Base-by-base conservation (phyloP, 2,888 invertebrate genomes). In the Halictus ligatus region DNA sequence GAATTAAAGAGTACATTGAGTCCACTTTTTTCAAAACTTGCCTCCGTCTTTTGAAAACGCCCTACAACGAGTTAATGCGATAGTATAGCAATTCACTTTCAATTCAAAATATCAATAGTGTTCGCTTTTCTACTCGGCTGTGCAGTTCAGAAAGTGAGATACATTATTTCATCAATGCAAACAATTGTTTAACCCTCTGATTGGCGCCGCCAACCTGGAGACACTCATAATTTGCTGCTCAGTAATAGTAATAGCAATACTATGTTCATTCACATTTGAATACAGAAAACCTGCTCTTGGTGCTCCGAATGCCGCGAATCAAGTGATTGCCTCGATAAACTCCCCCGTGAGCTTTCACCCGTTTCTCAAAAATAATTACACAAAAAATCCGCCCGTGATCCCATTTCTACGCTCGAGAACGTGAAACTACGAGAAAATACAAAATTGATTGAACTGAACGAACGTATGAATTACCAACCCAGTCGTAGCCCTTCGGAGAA, bases 171-270 rank as follows among this genome's bases (percentile, higher is more conserved):
- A n/a, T n/a, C 58, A 58, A n/a, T 58, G n/a, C 12, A n/a, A n/a
- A 58, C n/a, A 12, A 58, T n/a, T 58, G 21, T 58, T 58, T 58
- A 58, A n/a, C 12, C 58, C 4, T n/a, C 10, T 21, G n/a, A 4
- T 58, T n/a, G n/a, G 12, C 58, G 12, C 58, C n/a, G n/a, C n/a
- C n/a, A 50, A 50, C 18, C 4, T 58, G n/a, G n/a, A n/a, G 58
- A n/a, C n/a, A n/a, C 12, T 58, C 58, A n/a, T n/a, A 58, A 58
- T 58, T 58, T 58, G 58, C 58, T 58, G 58, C 58, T 58, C 58
- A 58, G 58, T 58, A 58, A 58, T 12, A n/a, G n/a, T 58, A 58
- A n/a, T 58, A 58, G 58, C 58, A 58, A 58, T 58, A 58, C 58
- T n/a, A 58, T 58, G 58, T 58, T n/a, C 4, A 58, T 58, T 58